These are phyloP conservation scores for Stichopus horrens DNA, from an alignment of 53 echinoderm and acorn worm species.

Conservation along the genomic window DNA sequence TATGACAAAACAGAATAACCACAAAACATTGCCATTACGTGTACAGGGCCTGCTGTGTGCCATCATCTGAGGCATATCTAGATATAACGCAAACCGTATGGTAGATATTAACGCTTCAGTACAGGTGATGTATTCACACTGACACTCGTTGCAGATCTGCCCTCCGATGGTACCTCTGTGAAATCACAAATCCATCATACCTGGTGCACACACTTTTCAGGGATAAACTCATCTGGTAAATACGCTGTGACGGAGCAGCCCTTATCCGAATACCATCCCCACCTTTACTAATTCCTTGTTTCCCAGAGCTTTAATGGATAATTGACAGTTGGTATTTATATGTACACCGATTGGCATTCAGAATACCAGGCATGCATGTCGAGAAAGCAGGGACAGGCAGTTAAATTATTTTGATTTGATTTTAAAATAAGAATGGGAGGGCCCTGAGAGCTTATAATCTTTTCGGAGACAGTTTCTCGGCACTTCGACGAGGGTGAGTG, in stretches of 20 bases:
- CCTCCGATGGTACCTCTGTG: not conserved
- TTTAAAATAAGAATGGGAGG: not conserved
- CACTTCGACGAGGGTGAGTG: too few species aligned
- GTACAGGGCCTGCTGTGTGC: too few species aligned
- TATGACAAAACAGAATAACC: too few species aligned
- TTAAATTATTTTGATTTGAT: not conserved
- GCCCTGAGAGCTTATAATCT: not conserved
- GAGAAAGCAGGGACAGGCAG: not conserved
- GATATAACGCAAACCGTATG: too few species aligned
- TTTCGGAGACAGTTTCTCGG: too few species aligned
- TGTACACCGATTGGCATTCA: not conserved
- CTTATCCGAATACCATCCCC: slow-evolving; percentile 21
- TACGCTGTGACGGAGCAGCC: slow-evolving; percentile 1
- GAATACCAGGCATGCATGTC: slow-evolving; percentile 2
- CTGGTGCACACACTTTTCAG: not conserved
- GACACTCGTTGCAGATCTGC: too few species aligned
- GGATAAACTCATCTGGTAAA: not conserved
- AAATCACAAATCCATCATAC: slow-evolving; percentile 12
- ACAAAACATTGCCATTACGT: too few species aligned
- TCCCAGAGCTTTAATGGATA: not conserved
- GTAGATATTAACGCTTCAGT: too few species aligned
- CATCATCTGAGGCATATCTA: too few species aligned
- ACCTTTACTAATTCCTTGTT: slow-evolving; percentile 11
- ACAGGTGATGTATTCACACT: too few species aligned
- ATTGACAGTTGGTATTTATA: slow-evolving; percentile 33